Evolutionary conservation across 2,113 vertebrate genomes (phyloP).

Genomic region (Girardinichthys multiradiatus): DNA sequence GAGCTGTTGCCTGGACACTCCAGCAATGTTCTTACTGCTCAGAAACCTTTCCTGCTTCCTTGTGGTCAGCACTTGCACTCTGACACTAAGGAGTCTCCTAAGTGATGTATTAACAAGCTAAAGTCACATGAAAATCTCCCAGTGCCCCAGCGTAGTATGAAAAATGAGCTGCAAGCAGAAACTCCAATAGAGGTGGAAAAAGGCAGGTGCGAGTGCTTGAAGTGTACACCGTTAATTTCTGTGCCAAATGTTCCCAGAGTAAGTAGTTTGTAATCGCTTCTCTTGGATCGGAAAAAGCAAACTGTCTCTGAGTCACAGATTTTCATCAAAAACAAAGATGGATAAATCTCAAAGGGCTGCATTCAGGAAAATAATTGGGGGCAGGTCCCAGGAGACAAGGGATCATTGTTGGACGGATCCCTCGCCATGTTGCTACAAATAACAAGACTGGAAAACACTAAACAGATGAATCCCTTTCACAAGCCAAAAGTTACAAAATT

Average conservation of each 20-base stretch:
- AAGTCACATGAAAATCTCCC: constrained; percentile 30
- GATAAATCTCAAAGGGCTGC: constrained; percentile 58
- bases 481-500: neutral
- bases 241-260: neutral
- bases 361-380: constrained; percentile 56
- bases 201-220: neutral
- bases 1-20: constrained; percentile 46
- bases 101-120: constrained; percentile 54
- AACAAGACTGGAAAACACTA: neutral
- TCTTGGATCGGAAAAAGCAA: too few species aligned
- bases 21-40: neutral
- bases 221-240: neutral
- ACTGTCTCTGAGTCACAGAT: neutral
- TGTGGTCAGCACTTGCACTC: constrained; percentile 23
- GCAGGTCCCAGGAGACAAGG: constrained; percentile 62
- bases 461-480: neutral
- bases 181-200: neutral
- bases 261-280: neutral
- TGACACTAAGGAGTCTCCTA: constrained; percentile 13
- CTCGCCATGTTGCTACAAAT: constrained; percentile 16
- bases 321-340: constrained; percentile 31
- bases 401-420: constrained; percentile 55
- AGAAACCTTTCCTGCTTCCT: constrained; percentile 20
- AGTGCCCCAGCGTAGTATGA: neutral
- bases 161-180: neutral